A percentile compares a stretch with the other conserved stretches of the same genome.
These are phyloP conservation scores for Macrobrachium rosenbergii DNA, from an alignment of 1,140 invertebrate genomes.

Conservation along the genomic window DNA sequence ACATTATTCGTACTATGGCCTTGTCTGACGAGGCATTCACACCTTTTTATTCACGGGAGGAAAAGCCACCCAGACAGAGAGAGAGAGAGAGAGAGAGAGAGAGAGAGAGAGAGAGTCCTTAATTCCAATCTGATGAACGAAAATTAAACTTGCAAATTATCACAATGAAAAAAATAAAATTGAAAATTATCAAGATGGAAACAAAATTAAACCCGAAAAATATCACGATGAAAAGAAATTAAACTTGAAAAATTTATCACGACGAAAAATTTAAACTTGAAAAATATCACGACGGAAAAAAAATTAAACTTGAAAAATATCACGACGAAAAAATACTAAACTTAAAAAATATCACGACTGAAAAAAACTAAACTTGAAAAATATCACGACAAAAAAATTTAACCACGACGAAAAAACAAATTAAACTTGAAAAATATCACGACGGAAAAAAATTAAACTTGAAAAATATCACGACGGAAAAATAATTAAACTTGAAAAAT, in stretches of 20 bases:
- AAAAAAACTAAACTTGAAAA: neutral
- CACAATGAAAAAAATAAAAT: neutral
- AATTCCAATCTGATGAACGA: no score
- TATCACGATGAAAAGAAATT: no score
- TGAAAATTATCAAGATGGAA: neutral
- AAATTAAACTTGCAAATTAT: neutral
- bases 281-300: no score
- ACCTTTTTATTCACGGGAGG: neutral
- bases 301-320: no score
- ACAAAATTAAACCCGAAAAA: neutral
- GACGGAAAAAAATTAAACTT: neutral
- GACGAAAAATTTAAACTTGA: no score
- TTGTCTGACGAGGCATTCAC: no score
- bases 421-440: neutral
- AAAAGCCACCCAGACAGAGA: slow-evolving; percentile 28
- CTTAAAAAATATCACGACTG: no score
- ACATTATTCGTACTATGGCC: no score
- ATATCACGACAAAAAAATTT: no score
- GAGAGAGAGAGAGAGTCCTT: slow-evolving; percentile 41
- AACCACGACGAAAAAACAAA: neutral
- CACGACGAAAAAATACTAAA: neutral
- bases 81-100: slow-evolving; percentile 55
- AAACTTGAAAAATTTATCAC: no score
- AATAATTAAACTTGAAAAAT: neutral
- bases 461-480: neutral